Evolutionary conservation across 2,888 invertebrate species (phyloP), one percentile per base, ranked within the genome.

Genomic region (Glyphotaelius pellucidus): DNA sequence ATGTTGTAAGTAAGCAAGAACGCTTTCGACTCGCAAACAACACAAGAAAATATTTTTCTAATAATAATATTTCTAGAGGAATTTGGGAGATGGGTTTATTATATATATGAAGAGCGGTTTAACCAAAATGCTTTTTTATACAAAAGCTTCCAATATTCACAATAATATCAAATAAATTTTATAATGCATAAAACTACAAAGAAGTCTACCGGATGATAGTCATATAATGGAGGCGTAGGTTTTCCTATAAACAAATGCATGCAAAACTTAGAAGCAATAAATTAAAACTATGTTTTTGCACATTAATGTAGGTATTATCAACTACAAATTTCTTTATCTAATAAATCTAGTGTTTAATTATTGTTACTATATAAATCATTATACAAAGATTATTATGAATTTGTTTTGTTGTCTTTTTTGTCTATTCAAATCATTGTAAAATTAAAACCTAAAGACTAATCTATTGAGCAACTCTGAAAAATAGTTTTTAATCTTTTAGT

Each of bases 361-460:
- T 83, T 83, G 83, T 35, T 83, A 83, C 32, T 35, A 25, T 35
- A 9, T 38, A 83, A 83, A 83, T 25, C 32, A 83, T 83, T 35
- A 19, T 25, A 83, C 32, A 83, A 35, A 35, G 35, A 83, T 83
- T 83, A 35, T 32, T 83, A 38, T 32, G 83, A 35, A 35, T 35
- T 83, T 42, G 11, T 83, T 83, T 83, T 25, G 31, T 35, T 35
- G 35, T 35, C 32, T 83, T 83, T 83, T 83, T 14, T 83, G 35
- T 83, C 35, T 9, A 47, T 86, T n/a, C n/a, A 25, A 86, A 35
- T n/a, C 14, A 85, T 35, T n/a, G 14, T 85, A 19, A 85, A 38
- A 86, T 30, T 42, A 32, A 91, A 92, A 91, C 80, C 90, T 90
- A 92, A 93, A 91, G 92, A 89, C 92, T 92, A 89, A 91, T 92